These are phyloP conservation scores for Cyrtorhinus lividipennis DNA, from an alignment of 1,140 invertebrate genomes.

Conservation along the genomic window DNA sequence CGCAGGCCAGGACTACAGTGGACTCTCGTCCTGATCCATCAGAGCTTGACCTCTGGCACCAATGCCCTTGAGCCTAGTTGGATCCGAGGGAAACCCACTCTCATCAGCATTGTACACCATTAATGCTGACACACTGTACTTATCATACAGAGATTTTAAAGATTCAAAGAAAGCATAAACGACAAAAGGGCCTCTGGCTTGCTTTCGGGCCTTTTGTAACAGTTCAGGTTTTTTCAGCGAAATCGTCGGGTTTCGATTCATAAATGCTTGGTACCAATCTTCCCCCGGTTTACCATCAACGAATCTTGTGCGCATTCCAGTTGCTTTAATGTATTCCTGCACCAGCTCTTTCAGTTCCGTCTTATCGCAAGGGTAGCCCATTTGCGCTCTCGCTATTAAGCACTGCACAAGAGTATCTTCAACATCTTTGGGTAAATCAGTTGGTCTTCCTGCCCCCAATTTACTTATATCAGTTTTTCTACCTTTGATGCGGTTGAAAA, in stretches of 20 bases:
- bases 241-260: constrained; percentile 26
- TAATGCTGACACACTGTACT: not conserved
- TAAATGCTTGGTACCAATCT: constrained; percentile 30
- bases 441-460: constrained; percentile 23
- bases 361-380: constrained; percentile 28
- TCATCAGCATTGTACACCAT: constrained; percentile 13
- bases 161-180: constrained; percentile 5
- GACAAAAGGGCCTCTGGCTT: constrained; percentile 1
- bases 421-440: constrained; percentile 23
- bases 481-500: constrained; percentile 6
- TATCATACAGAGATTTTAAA: not conserved
- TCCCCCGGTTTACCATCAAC: constrained; percentile 29
- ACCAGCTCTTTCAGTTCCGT: constrained; percentile 27
- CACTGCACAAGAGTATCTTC: constrained; percentile 25
- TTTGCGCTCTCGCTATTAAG: constrained; percentile 27
- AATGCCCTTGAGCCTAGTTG: constrained; percentile 20
- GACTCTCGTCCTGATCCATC: constrained; percentile 26
- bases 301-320: constrained; percentile 28
- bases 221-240: constrained; percentile 28
- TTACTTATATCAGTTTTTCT: not conserved
- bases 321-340: constrained; percentile 26
- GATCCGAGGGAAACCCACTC: not conserved
- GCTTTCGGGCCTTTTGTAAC: constrained; percentile 7
- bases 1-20: constrained; percentile 25
- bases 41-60: constrained; percentile 25